A percentile compares a stretch with the other conserved stretches of the same genome.
Evolutionary conservation across 2,888 invertebrate species (phyloP).

Genomic region (Fragum fragum): DNA sequence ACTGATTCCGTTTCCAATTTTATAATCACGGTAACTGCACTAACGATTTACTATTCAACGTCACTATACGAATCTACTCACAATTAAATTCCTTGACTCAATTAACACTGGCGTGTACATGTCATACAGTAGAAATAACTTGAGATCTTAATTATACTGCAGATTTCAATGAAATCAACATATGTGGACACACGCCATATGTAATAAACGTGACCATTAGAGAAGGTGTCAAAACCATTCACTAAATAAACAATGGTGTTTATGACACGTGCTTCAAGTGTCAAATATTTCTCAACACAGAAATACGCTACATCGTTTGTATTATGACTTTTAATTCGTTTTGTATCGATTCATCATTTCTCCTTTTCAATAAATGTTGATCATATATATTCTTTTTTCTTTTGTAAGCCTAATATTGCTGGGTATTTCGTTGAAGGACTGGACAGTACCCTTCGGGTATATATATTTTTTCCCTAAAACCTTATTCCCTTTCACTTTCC

Average conservation of each 20-base stretch:
- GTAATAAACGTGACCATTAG: background rate
- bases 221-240: slow-evolving; percentile 6
- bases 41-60: background rate
- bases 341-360: too few relatives aligned
- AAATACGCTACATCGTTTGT: too few relatives aligned
- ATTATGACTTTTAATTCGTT: too few relatives aligned
- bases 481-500: too few relatives aligned
- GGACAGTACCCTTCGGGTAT: too few relatives aligned
- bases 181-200: background rate
- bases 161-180: background rate
- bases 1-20: background rate
- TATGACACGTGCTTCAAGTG: background rate
- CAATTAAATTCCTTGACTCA: background rate
- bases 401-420: too few relatives aligned
- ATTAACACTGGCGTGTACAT: background rate
- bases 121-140: background rate
- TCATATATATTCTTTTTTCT: too few relatives aligned
- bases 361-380: too few relatives aligned
- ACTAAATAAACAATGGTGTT: slow-evolving; percentile 5
- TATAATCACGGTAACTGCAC: background rate
- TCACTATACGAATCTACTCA: background rate
- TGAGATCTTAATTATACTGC: background rate
- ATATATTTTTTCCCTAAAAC: too few relatives aligned
- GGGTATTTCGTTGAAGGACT: too few relatives aligned
- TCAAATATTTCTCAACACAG: background rate